These are phyloP conservation scores for Gallinago media DNA, from an alignment of 2,113 vertebrate genomes.

Conservation along the genomic window DNA sequence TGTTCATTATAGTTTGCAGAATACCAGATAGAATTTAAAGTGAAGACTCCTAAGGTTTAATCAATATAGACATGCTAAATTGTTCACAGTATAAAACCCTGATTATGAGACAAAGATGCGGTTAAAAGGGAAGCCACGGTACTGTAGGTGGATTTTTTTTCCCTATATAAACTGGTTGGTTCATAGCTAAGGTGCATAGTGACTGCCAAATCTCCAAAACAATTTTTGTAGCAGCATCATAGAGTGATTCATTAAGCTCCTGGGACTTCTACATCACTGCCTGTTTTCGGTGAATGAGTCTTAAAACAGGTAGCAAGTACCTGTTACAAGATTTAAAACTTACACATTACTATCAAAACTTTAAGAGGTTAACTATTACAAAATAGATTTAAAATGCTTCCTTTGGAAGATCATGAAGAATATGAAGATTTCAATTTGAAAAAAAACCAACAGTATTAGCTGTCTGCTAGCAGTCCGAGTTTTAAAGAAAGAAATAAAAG, in stretches of 20 bases:
- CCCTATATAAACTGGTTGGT: background rate
- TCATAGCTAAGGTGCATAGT: background rate
- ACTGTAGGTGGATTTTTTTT: background rate
- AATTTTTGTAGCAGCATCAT: background rate
- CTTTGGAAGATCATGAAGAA: background rate
- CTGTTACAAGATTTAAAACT: background rate
- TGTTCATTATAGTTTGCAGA: slow-evolving; percentile 66
- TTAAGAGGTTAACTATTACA: background rate
- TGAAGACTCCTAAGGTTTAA: slow-evolving; percentile 60
- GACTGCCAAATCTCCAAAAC: background rate
- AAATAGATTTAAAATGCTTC: background rate
- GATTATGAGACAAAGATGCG: background rate
- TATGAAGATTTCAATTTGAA: background rate
- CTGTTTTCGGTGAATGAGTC: background rate
- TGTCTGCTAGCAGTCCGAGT: background rate
- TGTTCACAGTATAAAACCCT: slow-evolving; percentile 7
- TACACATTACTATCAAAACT: background rate
- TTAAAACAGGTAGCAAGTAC: background rate
- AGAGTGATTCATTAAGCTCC: background rate
- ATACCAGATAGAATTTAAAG: slow-evolving; percentile 49
- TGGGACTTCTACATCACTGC: background rate
- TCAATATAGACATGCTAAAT: slow-evolving; percentile 69
- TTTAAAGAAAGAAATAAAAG: background rate
- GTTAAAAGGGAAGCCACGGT: background rate
- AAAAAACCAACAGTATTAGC: background rate